These are phyloP conservation scores for Sebastes hopkinsi DNA, from an alignment of 2,797 vertebrate species.

Conservation along the genomic window DNA sequence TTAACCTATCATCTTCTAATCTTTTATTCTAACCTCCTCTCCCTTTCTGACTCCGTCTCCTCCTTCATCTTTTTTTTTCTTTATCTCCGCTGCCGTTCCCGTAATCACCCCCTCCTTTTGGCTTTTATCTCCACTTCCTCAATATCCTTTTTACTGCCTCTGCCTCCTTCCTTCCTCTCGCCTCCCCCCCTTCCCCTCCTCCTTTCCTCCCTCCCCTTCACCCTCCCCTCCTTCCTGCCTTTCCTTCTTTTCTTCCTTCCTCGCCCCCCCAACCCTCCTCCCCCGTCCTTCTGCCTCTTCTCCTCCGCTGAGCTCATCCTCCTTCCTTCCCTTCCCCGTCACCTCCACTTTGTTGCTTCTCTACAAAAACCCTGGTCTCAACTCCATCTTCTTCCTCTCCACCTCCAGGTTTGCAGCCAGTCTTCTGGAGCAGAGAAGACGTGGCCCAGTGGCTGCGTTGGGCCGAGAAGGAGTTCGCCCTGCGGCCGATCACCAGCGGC, in stretches of 20 bases:
- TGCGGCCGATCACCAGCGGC: conserved; percentile 91
- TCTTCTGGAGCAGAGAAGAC: conserved; percentile 95
- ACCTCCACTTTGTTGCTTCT: conserved; percentile 13
- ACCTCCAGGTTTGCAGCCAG: conserved; percentile 89
- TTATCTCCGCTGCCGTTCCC: conserved; percentile 65
- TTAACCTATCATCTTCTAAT: conserved; percentile 61
- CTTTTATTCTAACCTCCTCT: conserved; percentile 63
- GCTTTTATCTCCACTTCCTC: conserved; percentile 81
- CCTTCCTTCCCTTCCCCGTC: not conserved
- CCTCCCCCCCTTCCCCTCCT: not conserved
- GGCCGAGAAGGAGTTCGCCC: conserved; percentile 95
- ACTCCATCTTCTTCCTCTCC: not conserved
- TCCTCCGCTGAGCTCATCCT: conserved; percentile 33
- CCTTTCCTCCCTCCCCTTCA: not conserved
- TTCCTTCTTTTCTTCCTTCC: conserved; percentile 23
- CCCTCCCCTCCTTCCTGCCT: conserved; percentile 25
- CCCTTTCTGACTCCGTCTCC: conserved; percentile 50
- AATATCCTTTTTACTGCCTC: conserved; percentile 77
- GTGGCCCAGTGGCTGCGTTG: conserved; percentile 96
- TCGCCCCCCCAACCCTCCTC: not conserved
- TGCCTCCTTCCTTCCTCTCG: conserved; percentile 65
- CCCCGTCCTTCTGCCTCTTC: conserved; percentile 19
- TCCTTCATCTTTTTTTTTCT: conserved; percentile 56
- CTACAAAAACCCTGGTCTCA: not conserved
- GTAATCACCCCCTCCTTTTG: conserved; percentile 74